phyloP scores from a whole-genome alignment of 1,140 invertebrate genomes.

The Steinernema feltiae region DNA sequence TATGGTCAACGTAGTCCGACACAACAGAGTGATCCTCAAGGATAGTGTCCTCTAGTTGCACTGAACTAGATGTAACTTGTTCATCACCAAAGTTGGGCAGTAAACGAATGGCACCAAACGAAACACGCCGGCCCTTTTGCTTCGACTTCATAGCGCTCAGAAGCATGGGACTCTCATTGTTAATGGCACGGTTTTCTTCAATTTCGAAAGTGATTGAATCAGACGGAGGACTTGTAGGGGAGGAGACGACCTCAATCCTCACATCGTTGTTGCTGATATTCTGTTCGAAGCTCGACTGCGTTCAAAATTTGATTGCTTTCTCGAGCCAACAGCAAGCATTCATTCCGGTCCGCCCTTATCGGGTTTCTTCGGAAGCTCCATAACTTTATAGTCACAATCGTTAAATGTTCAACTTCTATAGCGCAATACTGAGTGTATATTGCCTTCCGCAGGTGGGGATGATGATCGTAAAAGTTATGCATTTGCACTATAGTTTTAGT shows the following conservation, averaged over 20 bases:
- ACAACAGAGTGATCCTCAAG: not conserved
- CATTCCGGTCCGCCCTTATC: too few relatives aligned
- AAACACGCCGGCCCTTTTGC: not conserved
- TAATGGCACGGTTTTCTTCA: not conserved
- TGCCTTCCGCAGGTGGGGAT: not conserved
- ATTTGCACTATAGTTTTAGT: not conserved
- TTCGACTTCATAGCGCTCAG: not conserved
- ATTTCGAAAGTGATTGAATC: too few relatives aligned
- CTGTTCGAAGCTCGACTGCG: too few relatives aligned
- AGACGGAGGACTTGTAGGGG: too few relatives aligned
- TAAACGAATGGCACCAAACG: not conserved
- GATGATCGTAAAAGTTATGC: not conserved
- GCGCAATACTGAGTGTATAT: too few relatives aligned
- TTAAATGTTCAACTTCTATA: too few relatives aligned
- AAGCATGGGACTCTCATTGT: not conserved
- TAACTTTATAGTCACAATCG: too few relatives aligned
- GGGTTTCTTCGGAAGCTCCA: too few relatives aligned
- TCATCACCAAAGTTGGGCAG: not conserved
- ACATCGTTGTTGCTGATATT: too few relatives aligned
- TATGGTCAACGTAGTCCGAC: not conserved
- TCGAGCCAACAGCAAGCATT: too few relatives aligned
- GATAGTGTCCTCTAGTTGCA: not conserved
- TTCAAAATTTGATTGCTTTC: too few relatives aligned
- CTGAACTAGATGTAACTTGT: not conserved
- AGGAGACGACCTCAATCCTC: too few relatives aligned